Base-by-base conservation (phyloP, 2,113 vertebrate genomes). In the Leucopsar rothschildi region DNA sequence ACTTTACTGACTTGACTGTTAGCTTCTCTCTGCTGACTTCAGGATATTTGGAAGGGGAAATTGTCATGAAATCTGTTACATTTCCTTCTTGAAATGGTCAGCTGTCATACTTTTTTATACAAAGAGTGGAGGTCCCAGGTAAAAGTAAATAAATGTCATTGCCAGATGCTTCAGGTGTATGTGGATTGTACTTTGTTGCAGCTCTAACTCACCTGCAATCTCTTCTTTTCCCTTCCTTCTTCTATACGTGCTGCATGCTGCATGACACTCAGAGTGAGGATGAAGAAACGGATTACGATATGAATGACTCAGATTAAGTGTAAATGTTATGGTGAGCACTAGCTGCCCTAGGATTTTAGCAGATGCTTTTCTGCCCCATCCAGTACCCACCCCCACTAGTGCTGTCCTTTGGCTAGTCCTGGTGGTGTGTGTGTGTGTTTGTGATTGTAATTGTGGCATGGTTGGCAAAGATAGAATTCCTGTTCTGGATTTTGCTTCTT, bases 281-380 rank as follows among this genome's bases (percentile, higher is more conserved):
- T 55, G 98, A 98, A 96, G 98, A 98, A 92, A 98, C 96, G 92
- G 98, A 99, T 98, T 98, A 97, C 97, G 98, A 98, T 98, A 98
- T 98, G 98, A 98, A 98, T 98, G 98, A 98, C 98, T 99, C 98
- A 98, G 98, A 98, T 99, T 98, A 98, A 98, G 92, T 98, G 96
- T 98, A 98, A 98, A 97, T 98, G 97, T 98, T 97, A 97, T 91
- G 98, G 98, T 99, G 98, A 99, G 98, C 98, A 92, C 96, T 97
- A 93, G 97, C 94, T 93, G 97, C 96, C 96, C 65, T 96, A 95
- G 91, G 94, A 92, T 76, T 87, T 95, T 91, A 85, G 82, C 77
- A 71, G 47, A 25, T 63, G 50, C 70, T 90, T 82, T 82, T 91
- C 49, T 95, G 77, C 49, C 77, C 86, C 66, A 37, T 50, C 44